These are phyloP conservation scores for Pantherophis guttatus DNA, from an alignment of 2,113 vertebrate genomes.

Conservation along the genomic window DNA sequence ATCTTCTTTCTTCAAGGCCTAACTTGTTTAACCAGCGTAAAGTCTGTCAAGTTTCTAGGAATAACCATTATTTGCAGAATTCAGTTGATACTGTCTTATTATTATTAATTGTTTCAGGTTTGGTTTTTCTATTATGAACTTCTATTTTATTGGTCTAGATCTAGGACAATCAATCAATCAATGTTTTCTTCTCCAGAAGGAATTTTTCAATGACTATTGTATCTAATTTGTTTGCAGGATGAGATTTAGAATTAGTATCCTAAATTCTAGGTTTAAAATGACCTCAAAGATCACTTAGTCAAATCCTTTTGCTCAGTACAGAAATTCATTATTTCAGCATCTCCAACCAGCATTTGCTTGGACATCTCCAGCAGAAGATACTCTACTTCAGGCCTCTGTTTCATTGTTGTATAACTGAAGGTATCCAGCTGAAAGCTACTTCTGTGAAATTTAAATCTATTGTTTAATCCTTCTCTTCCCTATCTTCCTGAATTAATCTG, in stretches of 20 bases:
- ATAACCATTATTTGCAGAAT: not conserved
- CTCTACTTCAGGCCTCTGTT: not conserved
- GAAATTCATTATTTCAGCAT: not conserved
- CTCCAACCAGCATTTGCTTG: not conserved
- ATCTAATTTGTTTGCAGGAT: not conserved
- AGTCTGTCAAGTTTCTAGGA: not conserved
- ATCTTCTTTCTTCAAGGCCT: not conserved
- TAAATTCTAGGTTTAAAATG: not conserved
- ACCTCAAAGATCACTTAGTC: not conserved
- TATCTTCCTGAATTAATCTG: not conserved
- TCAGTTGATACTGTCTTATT: not conserved
- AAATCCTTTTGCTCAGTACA: not conserved
- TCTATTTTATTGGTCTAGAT: not conserved
- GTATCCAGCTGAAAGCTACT: not conserved
- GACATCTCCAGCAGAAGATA: not conserved
- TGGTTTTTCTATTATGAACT: not conserved
- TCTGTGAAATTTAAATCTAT: not conserved
- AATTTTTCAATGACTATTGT: not conserved
- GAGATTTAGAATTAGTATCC: not conserved
- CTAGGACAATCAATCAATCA: not conserved
- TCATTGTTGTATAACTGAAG: not conserved
- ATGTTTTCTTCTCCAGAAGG: not conserved
- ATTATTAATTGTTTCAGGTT: not conserved
- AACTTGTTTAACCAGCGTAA: not conserved
- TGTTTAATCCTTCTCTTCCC: not conserved